Evolutionary conservation across 2,888 invertebrate genomes (phyloP).

Genomic region (Sphaeridia pumilis): DNA sequence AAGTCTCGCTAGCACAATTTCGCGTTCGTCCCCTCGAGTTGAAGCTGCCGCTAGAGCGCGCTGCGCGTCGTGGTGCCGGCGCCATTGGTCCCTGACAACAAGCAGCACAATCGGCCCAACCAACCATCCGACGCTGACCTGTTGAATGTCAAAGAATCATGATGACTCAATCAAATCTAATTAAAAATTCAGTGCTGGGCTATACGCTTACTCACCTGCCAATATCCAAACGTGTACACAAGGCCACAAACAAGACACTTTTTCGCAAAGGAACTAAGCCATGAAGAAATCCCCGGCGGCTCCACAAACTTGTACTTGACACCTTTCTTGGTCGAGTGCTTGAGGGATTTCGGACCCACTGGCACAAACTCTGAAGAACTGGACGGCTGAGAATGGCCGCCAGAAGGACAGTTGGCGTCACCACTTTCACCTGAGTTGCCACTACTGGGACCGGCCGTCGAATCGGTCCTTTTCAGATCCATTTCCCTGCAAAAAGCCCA

Average conservation of each 20-base stretch:
- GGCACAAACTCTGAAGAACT: conserved; percentile 11
- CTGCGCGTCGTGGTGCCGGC: conserved; percentile 58
- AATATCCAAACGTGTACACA: conserved; percentile 34
- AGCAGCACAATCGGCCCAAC: conserved; percentile 66
- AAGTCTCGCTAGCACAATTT: conserved; percentile 70
- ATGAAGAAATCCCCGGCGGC: conserved; percentile 32
- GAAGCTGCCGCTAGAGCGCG: conserved; percentile 64
- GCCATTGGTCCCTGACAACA: conserved; percentile 66
- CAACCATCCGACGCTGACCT: conserved; percentile 74
- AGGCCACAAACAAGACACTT: conserved; percentile 32
- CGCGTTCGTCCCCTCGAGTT: conserved; percentile 68
- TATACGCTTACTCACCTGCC: conserved; percentile 30
- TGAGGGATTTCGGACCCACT: conserved; percentile 12
- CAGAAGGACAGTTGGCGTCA: conserved; percentile 1
- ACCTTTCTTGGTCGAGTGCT: neutral
- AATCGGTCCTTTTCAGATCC: neutral
- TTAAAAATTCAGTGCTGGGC: too few species aligned
- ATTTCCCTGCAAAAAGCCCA: neutral
- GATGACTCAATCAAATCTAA: neutral
- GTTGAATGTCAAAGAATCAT: neutral
- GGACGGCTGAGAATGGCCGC: neutral
- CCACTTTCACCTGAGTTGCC: neutral
- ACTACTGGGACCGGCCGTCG: neutral
- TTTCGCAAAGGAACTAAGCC: conserved; percentile 33
- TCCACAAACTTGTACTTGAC: conserved; percentile 35